These are phyloP conservation scores for Ophiothrix spiculata DNA, from an alignment of 35 echinoderm and acorn worm species.

Conservation along the genomic window DNA sequence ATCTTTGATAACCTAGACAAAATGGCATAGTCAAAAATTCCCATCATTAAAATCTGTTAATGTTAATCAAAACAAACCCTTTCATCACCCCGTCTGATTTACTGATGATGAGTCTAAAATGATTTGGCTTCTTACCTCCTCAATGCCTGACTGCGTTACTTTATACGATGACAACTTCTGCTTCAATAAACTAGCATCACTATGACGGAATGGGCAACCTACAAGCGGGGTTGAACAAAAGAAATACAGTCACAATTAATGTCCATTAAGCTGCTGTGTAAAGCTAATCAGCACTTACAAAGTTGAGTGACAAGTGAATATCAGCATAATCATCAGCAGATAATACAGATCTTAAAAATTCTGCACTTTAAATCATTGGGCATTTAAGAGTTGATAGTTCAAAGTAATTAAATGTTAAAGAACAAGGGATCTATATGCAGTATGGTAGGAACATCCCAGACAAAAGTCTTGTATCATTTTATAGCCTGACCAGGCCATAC, in stretches of 20 bases:
- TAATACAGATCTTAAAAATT: no score
- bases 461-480: no score
- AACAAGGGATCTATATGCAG: no score
- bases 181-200: slow-evolving; percentile 74
- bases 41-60: not conserved
- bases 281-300: not conserved
- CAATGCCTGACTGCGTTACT: slow-evolving; percentile 62
- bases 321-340: no score
- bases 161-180: slow-evolving; percentile 74
- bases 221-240: not conserved
- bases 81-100: not conserved
- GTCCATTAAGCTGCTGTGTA: not conserved
- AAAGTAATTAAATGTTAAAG: no score
- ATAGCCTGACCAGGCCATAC: no score
- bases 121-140: slow-evolving; percentile 62
- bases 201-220: slow-evolving; percentile 99
- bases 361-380: no score
- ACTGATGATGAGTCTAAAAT: not conserved
- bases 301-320: not conserved
- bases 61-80: not conserved
- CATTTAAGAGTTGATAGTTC: no score
- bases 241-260: not conserved
- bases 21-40: no score
- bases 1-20: no score
- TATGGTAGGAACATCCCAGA: no score